These are phyloP conservation scores for Garra rufa DNA, from an alignment of 2,113 vertebrate species.

Conservation along the genomic window DNA sequence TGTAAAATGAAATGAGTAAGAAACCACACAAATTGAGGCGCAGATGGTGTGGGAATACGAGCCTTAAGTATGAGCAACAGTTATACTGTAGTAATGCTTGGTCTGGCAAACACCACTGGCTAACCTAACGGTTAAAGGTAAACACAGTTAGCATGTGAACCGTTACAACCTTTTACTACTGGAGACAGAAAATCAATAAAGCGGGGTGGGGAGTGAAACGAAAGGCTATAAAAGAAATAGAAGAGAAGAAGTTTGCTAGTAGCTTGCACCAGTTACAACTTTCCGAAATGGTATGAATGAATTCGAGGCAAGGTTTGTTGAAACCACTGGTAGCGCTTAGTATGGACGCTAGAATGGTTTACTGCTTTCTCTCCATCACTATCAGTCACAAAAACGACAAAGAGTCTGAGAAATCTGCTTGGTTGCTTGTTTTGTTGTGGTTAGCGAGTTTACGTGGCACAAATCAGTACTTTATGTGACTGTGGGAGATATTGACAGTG, in stretches of 20 bases:
- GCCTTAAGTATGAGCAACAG: neutral
- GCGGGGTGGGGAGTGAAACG: neutral
- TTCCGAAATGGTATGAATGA: neutral
- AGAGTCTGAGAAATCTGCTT: neutral
- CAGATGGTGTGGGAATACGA: neutral
- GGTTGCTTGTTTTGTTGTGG: neutral
- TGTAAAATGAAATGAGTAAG: neutral
- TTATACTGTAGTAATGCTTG: neutral
- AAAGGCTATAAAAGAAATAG: neutral
- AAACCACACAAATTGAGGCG: neutral
- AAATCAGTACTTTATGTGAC: slow-evolving; percentile 16
- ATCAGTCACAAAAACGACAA: neutral
- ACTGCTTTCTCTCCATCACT: neutral
- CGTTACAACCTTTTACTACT: neutral
- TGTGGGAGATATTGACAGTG: slow-evolving; percentile 29
- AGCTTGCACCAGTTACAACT: neutral
- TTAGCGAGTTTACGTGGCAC: neutral
- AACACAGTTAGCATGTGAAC: slow-evolving; percentile 19
- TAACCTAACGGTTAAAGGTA: slow-evolving; percentile 2
- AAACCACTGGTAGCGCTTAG: neutral
- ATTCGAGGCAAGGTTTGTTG: neutral
- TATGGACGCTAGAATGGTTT: neutral
- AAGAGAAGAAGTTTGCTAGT: neutral
- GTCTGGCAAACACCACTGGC: neutral
- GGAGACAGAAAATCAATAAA: slow-evolving; percentile 21